Conservation (phyloP, 2,113 vertebrate species). For the Artemisiospiza belli region DNA sequence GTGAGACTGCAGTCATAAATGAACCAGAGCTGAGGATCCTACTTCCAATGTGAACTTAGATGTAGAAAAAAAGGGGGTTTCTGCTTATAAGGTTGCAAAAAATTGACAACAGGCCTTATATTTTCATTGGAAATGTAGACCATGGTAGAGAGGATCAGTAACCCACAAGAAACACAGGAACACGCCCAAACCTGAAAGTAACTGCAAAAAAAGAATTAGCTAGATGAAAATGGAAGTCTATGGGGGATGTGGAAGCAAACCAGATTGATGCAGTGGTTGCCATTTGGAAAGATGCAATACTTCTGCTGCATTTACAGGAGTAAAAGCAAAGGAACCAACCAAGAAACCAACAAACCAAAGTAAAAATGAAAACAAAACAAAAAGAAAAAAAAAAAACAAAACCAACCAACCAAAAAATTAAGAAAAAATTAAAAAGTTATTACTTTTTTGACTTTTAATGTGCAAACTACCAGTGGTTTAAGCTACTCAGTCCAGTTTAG, state of each 20-base stretch:
- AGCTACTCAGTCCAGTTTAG: neutral
- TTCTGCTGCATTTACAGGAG: neutral
- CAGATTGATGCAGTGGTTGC: neutral
- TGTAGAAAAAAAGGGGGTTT: neutral
- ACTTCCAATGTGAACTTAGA: neutral
- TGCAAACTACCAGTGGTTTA: neutral
- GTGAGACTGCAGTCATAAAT: neutral
- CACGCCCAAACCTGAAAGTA: neutral
- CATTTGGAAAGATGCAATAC: neutral
- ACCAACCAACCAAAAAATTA: rapidly evolving
- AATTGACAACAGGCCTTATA: rapidly evolving
- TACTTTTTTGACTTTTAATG: neutral
- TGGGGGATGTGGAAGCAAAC: neutral
- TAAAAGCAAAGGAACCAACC: neutral
- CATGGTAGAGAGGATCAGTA: neutral
- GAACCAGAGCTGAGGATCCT: neutral
- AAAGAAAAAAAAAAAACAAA: neutral
- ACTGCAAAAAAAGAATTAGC: neutral
- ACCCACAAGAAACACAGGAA: neutral
- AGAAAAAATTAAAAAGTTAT: neutral
- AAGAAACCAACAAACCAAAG: neutral
- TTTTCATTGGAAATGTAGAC: neutral
- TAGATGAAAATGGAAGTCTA: neutral
- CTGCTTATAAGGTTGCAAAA: neutral
- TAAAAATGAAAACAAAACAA: neutral